These are phyloP conservation scores for Planococcus citri DNA, from an alignment of 1,140 invertebrate genomes.

Conservation along the genomic window DNA sequence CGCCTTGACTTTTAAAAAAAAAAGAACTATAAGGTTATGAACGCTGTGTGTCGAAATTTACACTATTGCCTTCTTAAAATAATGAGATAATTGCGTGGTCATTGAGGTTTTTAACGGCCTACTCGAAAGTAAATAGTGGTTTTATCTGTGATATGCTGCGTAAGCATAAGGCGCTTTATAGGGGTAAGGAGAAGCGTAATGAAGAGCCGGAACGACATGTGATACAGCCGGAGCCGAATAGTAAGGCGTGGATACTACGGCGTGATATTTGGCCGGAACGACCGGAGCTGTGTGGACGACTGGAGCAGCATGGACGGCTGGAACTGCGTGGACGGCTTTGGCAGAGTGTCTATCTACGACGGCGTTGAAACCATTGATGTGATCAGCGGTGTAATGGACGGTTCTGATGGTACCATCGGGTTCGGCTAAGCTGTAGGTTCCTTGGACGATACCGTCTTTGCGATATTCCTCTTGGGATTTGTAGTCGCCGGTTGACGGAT, in stretches of 20 bases:
- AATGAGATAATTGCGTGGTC: neutral
- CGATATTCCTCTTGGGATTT: slow-evolving; percentile 46
- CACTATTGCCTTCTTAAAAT: neutral
- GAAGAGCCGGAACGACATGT: neutral
- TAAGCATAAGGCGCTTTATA: slow-evolving; percentile 19
- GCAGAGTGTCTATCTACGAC: slow-evolving; percentile 12
- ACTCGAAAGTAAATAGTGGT: neutral
- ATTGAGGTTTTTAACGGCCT: neutral
- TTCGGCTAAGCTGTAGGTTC: slow-evolving; percentile 35
- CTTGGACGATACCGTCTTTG: slow-evolving; percentile 42
- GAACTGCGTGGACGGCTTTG: neutral
- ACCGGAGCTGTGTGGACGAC: slow-evolving; percentile 21
- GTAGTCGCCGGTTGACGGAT: slow-evolving; percentile 43
- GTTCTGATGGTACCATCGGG: slow-evolving; percentile 42
- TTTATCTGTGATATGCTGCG: slow-evolving; percentile 12
- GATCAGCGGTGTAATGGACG: slow-evolving; percentile 48
- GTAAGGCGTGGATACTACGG: neutral
- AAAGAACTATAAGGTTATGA: neutral
- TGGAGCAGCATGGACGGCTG: slow-evolving; percentile 23
- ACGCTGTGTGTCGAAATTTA: neutral
- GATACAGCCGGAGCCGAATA: neutral
- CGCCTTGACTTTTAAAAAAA: neutral
- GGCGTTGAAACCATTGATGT: slow-evolving; percentile 44
- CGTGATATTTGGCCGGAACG: neutral
- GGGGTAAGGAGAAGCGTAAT: neutral